Evolutionary conservation across 2,113 vertebrate genomes (phyloP), one percentile per base, ranked within the genome.

Genomic region (Myotis davidii): DNA sequence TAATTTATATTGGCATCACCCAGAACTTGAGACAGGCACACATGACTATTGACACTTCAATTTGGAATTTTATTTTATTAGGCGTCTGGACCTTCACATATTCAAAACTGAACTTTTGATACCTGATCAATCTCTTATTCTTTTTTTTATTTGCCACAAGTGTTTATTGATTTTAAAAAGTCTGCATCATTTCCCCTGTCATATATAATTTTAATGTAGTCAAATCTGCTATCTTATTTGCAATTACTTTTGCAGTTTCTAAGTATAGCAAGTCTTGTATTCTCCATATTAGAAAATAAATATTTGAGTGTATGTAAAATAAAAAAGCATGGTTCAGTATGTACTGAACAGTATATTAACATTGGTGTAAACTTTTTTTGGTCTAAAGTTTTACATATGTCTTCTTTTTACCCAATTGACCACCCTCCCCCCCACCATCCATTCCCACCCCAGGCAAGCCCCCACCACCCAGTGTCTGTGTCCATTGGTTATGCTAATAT

Each of bases 21-120:
- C 39, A 42, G 39, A 42, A 42, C 20, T 88, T 34, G 5, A 85
- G 32, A 84, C 23, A 67, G 52, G 18, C 59, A 42, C 42, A 74
- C 79, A 7, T 86, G 48, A 65, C 48, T 95, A 77, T 65, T 91
- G 50, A 70, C 34, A 91, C 54, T 23, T 91, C 18, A 84, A 3
- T 67, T 85, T 82, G 29, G 64, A 88, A 72, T 90, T 78, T 90
- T 87, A 87, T 73, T 79, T 50, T 50, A 50, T 50, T 50, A 78
- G 64, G 54, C 45, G 73, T 59, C 13, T 91, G 13, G 59, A 74
- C 8, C 18, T 88, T 88, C 73, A 69, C n/a, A 59, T 45, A 37
- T 59, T 25, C 86, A 73, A 84, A 84, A 29, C 17, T 18, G 76
- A 84, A 84, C 45, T 78, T 34, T 61, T 79, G 27, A 39, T 69